Evolutionary conservation across 1,140 invertebrate genomes (phyloP), one percentile per base, ranked within the genome.

Genomic region (Dermatophagoides farinae): DNA sequence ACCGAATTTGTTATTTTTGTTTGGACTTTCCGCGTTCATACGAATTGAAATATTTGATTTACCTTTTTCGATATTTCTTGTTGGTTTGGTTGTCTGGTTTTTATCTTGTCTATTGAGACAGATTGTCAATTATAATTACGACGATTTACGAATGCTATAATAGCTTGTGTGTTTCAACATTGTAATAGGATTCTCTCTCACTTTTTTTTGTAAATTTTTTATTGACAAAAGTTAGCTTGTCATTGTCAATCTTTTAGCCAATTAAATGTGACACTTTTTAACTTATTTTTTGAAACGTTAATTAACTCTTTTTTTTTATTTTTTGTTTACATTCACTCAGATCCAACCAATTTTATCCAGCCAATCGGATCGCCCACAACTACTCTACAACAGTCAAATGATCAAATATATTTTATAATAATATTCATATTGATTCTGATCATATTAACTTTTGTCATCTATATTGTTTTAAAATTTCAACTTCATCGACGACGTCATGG

Each of bases 391-490:
- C 20, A 52, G 4, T n/a, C 53, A 12, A 55, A 55, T 23, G 53
- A 55, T 25, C 53, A 55, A 55, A 55, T 55, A 14, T 55, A 55
- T 25, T 55, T 55, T 38, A n/a, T 38, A 5, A 55, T 55, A 14
- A 55, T 55, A 12, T 55, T 55, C 23, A 11, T 55, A 11, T 23
- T 55, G 6, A 55, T 23, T 1, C 14, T 55, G n/a, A 55, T 55
- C 1, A 55, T 55, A 11, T 12, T 55, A 12, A 12, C 25, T 5
- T 55, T 14, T 25, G 23, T 38, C 39, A n/a, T 55, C 5, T 55
- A 39, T 44, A 55, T 55, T 55, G 53, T 14, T n/a, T 44, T 55
- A 20, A 55, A 55, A 23, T 55, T 38, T 44, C 25, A 25, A 11
- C 5, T 25, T 44, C 53, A 23, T 20, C 53, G 53, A 25, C 53